Conservation (phyloP, 2,797 vertebrate species). For the Onychomys leucogaster region DNA sequence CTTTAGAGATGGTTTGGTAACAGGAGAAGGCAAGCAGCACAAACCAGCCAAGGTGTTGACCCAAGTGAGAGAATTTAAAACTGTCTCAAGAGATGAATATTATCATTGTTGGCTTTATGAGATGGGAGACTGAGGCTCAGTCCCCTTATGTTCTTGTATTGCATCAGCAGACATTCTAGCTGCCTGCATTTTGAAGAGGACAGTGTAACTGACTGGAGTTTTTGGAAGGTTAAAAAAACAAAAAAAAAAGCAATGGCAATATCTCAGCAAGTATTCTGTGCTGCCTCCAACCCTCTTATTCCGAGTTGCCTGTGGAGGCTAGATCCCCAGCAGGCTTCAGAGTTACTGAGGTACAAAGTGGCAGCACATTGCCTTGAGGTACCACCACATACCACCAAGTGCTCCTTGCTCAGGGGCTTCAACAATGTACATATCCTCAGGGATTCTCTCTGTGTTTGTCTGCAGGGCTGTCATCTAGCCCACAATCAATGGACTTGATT, state of each 20-base stretch:
- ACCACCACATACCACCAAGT: not conserved
- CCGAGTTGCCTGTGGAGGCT: not conserved
- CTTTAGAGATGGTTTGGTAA: not conserved
- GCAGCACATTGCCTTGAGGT: not conserved
- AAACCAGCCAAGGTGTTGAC: too few relatives aligned
- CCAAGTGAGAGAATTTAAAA: not conserved
- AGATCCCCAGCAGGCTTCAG: not conserved
- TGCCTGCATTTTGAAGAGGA: not conserved
- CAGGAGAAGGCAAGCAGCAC: not conserved
- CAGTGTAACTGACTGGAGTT: not conserved
- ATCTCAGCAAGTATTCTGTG: not conserved
- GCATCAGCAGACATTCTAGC: not conserved
- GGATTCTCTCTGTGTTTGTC: not conserved
- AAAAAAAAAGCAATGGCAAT: not conserved
- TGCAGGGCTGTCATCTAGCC: not conserved
- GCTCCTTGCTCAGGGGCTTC: not conserved
- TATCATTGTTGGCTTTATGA: not conserved
- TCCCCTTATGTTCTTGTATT: not conserved
- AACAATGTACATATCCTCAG: not conserved
- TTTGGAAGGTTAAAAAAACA: not conserved
- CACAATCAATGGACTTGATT: not conserved
- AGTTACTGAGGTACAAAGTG: not conserved
- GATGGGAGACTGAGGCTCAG: not conserved
- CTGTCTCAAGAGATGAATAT: not conserved
- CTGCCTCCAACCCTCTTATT: not conserved